Evolutionary conservation across 2,888 invertebrate genomes (phyloP).

Genomic region (Pemphredon lugubris): DNA sequence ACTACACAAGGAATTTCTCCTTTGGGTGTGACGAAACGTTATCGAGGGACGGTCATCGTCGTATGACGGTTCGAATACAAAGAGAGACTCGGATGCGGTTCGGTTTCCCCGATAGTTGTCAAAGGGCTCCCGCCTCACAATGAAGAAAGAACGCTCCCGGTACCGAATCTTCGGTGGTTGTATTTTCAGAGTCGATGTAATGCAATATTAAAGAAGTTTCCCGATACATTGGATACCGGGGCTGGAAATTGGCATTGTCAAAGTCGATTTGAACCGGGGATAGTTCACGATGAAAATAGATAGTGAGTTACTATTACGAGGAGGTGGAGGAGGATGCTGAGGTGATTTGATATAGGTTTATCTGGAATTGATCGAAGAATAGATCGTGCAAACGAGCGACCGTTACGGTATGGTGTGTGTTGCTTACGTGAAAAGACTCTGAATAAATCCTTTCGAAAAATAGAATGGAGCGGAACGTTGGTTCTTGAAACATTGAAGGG

Average conservation of each 20-base stretch:
- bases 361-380: slow-evolving; percentile 46
- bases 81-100: slow-evolving; percentile 34
- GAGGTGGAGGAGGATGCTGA: no score
- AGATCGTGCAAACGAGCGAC: slow-evolving; percentile 43
- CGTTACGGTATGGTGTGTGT: slow-evolving; percentile 29
- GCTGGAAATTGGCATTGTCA: slow-evolving; percentile 23
- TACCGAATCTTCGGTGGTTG: not conserved
- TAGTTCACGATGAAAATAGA: slow-evolving; percentile 16
- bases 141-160: slow-evolving; percentile 9
- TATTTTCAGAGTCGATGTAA: slow-evolving; percentile 31
- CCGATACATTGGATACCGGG: not conserved
- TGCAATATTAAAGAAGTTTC: slow-evolving; percentile 50
- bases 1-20: slow-evolving; percentile 54
- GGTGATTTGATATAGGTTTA: slow-evolving; percentile 49
- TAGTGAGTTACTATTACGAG: slow-evolving; percentile 30
- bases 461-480: slow-evolving; percentile 25
- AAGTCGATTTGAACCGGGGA: slow-evolving; percentile 14
- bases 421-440: slow-evolving; percentile 43
- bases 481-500: slow-evolving; percentile 26
- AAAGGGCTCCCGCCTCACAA: slow-evolving; percentile 3
- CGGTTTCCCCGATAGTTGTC: slow-evolving; percentile 22
- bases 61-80: slow-evolving; percentile 56
- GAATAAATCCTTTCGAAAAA: slow-evolving; percentile 38
- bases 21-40: slow-evolving; percentile 64
- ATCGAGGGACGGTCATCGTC: slow-evolving; percentile 57